Percentiles rank a stretch among this genome's conserved stretches.
phyloP scores from a whole-genome alignment of 2,797 vertebrate genomes.

The Syngnathus rostellatus region DNA sequence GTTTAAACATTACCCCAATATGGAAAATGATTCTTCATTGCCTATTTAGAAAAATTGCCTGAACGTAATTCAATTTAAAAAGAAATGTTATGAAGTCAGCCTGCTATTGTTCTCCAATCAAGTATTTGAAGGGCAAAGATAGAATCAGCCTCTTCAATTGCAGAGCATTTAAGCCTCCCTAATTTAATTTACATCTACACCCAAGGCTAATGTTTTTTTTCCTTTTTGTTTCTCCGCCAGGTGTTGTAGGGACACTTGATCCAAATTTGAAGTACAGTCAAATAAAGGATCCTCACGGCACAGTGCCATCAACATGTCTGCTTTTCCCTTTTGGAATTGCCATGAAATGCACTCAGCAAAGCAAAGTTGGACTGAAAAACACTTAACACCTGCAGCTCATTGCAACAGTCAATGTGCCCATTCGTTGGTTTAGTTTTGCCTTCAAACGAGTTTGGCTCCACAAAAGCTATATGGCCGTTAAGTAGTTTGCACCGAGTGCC shows the following conservation, averaged over 20 bases:
- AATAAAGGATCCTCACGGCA: conserved; percentile 31
- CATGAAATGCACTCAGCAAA: conserved; percentile 31
- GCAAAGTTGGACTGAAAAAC: conserved; percentile 9
- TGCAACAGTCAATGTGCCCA: background rate
- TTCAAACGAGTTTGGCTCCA: background rate
- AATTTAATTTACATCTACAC: conserved; percentile 23
- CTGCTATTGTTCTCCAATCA: background rate
- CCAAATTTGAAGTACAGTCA: conserved; percentile 22
- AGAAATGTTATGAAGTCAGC: conserved; percentile 6
- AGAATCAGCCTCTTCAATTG: background rate
- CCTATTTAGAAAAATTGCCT: conserved; percentile 8
- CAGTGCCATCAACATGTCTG: conserved; percentile 24
- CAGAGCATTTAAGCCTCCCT: background rate
- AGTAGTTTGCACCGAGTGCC: background rate
- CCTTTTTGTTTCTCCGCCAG: conserved; percentile 1
- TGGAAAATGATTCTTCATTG: conserved; percentile 26
- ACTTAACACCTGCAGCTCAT: conserved; percentile 6
- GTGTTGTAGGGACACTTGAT: conserved; percentile 22
- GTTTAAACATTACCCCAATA: conserved; percentile 26
- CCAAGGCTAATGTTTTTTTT: conserved; percentile 10
- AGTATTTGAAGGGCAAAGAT: background rate
- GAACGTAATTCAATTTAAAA: conserved; percentile 19
- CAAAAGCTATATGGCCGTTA: background rate
- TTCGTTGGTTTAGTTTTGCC: background rate
- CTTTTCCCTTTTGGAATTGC: conserved; percentile 20